Percentiles rank a stretch among this genome's conserved stretches.
Evolutionary conservation across 2,113 vertebrate species (phyloP).

Genomic region (Pangasianodon hypophthalmus): DNA sequence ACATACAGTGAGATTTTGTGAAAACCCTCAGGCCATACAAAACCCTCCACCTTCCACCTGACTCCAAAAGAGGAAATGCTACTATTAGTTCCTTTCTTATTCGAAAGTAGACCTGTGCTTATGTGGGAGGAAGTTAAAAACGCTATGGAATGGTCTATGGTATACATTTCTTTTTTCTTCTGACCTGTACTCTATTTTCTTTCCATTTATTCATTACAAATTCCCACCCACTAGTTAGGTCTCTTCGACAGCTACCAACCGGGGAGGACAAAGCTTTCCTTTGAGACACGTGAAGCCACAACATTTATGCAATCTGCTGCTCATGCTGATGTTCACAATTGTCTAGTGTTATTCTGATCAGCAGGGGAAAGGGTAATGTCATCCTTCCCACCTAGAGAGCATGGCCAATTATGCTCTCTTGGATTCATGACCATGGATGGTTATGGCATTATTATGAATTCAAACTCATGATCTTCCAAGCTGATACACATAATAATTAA

Average conservation of each 20-base stretch:
- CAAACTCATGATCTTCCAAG: neutral
- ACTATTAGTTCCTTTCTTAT: neutral
- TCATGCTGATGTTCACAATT: neutral
- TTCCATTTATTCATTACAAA: neutral
- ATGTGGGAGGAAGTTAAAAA: neutral
- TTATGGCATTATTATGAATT: neutral
- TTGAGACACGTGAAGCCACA: neutral
- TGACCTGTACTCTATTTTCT: neutral
- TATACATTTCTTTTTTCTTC: neutral
- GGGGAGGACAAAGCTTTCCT: neutral
- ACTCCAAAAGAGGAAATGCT: neutral
- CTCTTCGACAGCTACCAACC: neutral
- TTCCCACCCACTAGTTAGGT: neutral
- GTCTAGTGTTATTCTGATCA: neutral
- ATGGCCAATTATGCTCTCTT: neutral
- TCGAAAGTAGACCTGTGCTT: neutral
- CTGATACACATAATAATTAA: neutral
- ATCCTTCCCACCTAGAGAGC: neutral
- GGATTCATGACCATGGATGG: neutral
- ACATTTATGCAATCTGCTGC: neutral
- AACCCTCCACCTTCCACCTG: neutral
- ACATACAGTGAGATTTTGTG: neutral
- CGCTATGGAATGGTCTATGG: neutral
- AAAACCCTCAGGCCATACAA: neutral
- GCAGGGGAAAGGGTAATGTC: neutral